A percentile compares a stretch with the other conserved stretches of the same genome.
phyloP scores from a whole-genome alignment of 2,888 invertebrate genomes.

The Tineola bisselliella region DNA sequence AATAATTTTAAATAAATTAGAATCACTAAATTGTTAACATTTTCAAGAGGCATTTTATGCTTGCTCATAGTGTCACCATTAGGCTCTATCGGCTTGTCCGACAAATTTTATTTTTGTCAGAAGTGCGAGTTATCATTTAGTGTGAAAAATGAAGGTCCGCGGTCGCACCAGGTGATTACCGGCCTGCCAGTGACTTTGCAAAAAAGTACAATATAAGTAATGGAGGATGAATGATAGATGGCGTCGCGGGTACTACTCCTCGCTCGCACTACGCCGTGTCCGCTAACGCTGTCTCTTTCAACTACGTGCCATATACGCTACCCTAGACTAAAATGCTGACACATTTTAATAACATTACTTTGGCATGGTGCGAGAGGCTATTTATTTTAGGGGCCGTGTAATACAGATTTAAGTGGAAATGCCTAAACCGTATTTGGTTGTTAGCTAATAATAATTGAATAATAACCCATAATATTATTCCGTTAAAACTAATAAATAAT shows the following conservation, averaged over 20 bases:
- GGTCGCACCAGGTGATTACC: conserved; percentile 67
- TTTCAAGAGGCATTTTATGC: conserved; percentile 29
- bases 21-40: neutral
- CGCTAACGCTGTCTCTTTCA: conserved; percentile 28
- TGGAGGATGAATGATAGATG: conserved; percentile 68
- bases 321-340: conserved; percentile 59
- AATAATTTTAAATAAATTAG: neutral
- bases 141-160: conserved; percentile 63
- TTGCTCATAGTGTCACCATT: conserved; percentile 55
- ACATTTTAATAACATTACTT: conserved; percentile 67
- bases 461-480: neutral
- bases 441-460: conserved; percentile 26
- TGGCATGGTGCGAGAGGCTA: conserved; percentile 53
- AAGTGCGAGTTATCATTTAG: conserved; percentile 64
- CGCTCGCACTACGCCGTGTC: conserved; percentile 27
- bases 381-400: conserved; percentile 59
- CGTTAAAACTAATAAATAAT: neutral
- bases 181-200: conserved; percentile 65
- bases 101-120: conserved; percentile 67
- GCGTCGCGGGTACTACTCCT: conserved; percentile 34
- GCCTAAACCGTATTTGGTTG: conserved; percentile 50
- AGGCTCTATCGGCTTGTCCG: conserved; percentile 61
- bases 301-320: conserved; percentile 19
- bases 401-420: conserved; percentile 57
- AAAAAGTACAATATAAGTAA: conserved; percentile 69